phyloP scores from a whole-genome alignment of 1,140 invertebrate genomes.

The Drosophila lacertosa region DNA sequence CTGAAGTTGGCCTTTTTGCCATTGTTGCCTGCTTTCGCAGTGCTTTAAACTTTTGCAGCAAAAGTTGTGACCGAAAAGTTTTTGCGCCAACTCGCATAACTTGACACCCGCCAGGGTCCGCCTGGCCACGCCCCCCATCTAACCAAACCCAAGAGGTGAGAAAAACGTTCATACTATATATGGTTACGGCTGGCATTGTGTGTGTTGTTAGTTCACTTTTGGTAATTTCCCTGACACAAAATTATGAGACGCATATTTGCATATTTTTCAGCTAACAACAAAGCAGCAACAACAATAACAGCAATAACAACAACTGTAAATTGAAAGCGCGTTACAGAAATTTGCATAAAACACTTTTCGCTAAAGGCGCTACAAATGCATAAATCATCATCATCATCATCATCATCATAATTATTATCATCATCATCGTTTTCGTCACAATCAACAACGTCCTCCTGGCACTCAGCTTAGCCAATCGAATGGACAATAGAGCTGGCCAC shows the following conservation, averaged over 20 bases:
- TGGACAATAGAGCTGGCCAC: neutral
- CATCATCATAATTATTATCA: conserved; percentile 49
- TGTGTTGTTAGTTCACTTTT: conserved; percentile 58
- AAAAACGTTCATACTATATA: conserved; percentile 8
- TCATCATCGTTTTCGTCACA: conserved; percentile 8
- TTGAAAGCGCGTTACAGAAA: conserved; percentile 68
- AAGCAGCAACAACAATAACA: conserved; percentile 37
- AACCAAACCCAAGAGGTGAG: conserved; percentile 18
- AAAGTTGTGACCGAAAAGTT: conserved; percentile 54
- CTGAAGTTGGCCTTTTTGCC: conserved; percentile 15
- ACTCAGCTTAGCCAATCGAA: conserved; percentile 5
- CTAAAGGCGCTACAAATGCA: conserved; percentile 65
- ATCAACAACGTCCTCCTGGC: conserved; percentile 6
- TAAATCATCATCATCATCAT: conserved; percentile 58
- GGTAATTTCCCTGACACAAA: conserved; percentile 67
- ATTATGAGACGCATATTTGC: conserved; percentile 66
- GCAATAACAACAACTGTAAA: conserved; percentile 37
- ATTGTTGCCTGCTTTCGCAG: conserved; percentile 20
- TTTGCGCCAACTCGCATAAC: conserved; percentile 8
- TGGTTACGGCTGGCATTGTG: neutral
- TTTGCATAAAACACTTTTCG: conserved; percentile 59
- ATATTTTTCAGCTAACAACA: conserved; percentile 44
- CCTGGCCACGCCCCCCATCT: conserved; percentile 1
- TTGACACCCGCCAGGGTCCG: conserved; percentile 3
- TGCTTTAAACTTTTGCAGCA: conserved; percentile 41